Evolutionary conservation across 2,113 vertebrate species (phyloP).

Genomic region (Sebastes schlegelii): DNA sequence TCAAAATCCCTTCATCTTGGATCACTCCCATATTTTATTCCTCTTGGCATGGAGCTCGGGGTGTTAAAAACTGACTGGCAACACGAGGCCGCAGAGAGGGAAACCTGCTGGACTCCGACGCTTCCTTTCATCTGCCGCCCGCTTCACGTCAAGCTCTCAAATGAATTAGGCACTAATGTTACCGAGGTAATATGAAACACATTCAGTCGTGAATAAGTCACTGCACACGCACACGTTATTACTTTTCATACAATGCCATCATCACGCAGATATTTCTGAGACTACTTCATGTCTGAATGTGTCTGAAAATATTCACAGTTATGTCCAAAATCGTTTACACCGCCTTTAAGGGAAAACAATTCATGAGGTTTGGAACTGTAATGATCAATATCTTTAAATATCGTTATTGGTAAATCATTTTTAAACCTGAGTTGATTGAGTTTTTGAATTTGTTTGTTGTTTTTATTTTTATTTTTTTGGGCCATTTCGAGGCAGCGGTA

Average conservation of each 20-base stretch:
- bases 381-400: background rate
- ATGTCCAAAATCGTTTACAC: too few species aligned
- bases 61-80: constrained; percentile 55
- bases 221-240: constrained; percentile 11
- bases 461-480: too few species aligned
- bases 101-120: constrained; percentile 30
- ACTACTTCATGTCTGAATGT: background rate
- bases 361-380: background rate
- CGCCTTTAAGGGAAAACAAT: background rate
- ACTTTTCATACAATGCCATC: constrained; percentile 42
- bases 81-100: constrained; percentile 22
- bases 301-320: background rate
- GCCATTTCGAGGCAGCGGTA: fast-evolving
- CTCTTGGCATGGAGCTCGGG: constrained; percentile 50
- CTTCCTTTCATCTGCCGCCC: constrained; percentile 64
- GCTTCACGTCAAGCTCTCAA: constrained; percentile 32
- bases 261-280: constrained; percentile 32
- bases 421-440: background rate
- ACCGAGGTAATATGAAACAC: constrained; percentile 60
- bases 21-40: constrained; percentile 59
- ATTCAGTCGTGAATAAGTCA: constrained; percentile 44
- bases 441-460: too few species aligned
- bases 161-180: constrained; percentile 42
- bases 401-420: background rate
- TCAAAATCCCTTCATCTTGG: constrained; percentile 64